Base-by-base conservation (phyloP, 1,140 invertebrate genomes). In the Chelonus insularis region DNA sequence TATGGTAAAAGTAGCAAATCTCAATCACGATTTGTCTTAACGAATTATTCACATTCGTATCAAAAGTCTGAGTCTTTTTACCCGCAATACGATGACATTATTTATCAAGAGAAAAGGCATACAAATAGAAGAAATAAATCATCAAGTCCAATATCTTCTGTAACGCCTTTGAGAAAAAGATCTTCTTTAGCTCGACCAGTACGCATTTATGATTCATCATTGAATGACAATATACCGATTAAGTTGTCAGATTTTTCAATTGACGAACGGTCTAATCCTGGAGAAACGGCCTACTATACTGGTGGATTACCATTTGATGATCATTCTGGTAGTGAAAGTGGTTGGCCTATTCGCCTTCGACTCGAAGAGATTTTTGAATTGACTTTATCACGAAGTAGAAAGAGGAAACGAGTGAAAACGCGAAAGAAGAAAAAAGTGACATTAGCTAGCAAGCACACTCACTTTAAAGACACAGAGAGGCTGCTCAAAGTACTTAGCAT, bases 401-500 rank as follows among this genome's bases (percentile, higher is more conserved):
- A 66, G 9, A 74, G 66, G 9, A 68, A 69, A 12, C 70, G 71
- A 2, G 70, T 68, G 23, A 71, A 70, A 34, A 66, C 57, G n/a
- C 41, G 60, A 2, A 66, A 62, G 32, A 34, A 64, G 1, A 72
- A 72, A 37, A 65, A 61, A 48, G 62, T 68, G 37, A 67, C 67
- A 25, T 67, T 71, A 55, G 68, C 50, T 50, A 65, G 59, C 18
- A 76, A 66, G 21, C 69, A 74, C 37, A 64, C 64, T 23, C 58
- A 65, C 23, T 81, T 75, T 62, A 78, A 79, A 34, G 79, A 81
- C 61, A 80, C 78, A 54, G 78, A 81, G 58, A 78, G 73, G 37
- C 68, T 81, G 57, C 75, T 81, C 56, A 80, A 79, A 59, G 77
- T 81, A 63, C 69, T 80, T 65, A 81, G 75, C 73, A 72, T 80